Base-by-base conservation (phyloP, 2,888 invertebrate genomes). In the Lasioglossum villosulum region DNA sequence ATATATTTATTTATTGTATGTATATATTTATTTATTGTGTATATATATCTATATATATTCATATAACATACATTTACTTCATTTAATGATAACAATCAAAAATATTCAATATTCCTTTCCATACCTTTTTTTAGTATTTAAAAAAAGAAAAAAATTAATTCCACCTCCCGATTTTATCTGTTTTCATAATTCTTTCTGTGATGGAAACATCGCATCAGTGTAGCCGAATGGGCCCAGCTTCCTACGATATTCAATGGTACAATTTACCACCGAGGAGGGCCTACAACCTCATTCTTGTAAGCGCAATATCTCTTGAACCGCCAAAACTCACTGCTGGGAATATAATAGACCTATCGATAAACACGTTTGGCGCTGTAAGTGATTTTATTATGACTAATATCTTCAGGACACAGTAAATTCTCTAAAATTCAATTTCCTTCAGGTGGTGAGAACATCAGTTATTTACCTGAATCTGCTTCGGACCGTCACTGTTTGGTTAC, bases 271-370 rank as follows among this genome's bases (percentile, higher is more conserved):
- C 27, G 30, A 86, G 86, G 63, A 81, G 39, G 71, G 88, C 83
- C n/a, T 77, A 66, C 48, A 76, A 75, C 59, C 71, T 93, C 37
- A 89, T 93, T 70, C 59, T 93, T 42, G 39, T 93, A 52, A 87
- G 91, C 3, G 71, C 84, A 4, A 89, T 91, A 76, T 80, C 92
- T 2, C 92, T 88, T 70, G 85, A 82, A 78, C 90, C 92, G 6
- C 86, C 86, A 2, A 90, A 86, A 70, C 89, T 93, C 19, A 92
- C 91, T 1, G 93, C 92, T 66, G 93, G 92, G 37, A 93, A 92
- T 85, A 86, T 93, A 83, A 84, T 91, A 4, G 86, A 91, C 56
- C 68, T 93, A 23, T 93, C 93, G 2, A 75, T 92, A 34, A 86
- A 66, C 56, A 90, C 89, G 39, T 93, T 93, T 79, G 84, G 63